These are phyloP conservation scores for Camelus dromedarius DNA, from an alignment of 2,113 vertebrate genomes.

Conservation along the genomic window DNA sequence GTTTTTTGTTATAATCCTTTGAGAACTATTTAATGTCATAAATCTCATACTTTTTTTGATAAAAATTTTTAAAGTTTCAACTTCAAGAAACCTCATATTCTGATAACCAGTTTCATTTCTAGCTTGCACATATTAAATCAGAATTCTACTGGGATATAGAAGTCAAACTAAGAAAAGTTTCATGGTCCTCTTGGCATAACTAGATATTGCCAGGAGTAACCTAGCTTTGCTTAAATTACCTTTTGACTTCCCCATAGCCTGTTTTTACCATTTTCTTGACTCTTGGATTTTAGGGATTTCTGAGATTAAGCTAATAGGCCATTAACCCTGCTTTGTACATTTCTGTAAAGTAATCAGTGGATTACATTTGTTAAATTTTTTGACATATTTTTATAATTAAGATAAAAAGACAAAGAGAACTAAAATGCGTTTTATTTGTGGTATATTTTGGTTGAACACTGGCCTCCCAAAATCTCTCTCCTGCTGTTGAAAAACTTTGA, in stretches of 20 bases:
- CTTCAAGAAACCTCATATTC: background rate
- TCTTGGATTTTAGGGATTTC: constrained; percentile 2
- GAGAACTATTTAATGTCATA: constrained; percentile 11
- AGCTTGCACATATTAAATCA: background rate
- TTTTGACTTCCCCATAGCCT: background rate
- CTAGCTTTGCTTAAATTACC: background rate
- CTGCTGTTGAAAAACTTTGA: background rate
- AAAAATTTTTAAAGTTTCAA: constrained; percentile 10
- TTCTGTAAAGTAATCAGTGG: background rate
- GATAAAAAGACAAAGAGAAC: constrained; percentile 14
- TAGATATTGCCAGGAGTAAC: background rate
- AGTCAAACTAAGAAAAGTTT: constrained; percentile 17
- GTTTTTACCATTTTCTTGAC: background rate
- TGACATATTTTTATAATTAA: background rate
- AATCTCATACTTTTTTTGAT: background rate
- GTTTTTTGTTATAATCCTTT: background rate
- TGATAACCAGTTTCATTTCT: background rate
- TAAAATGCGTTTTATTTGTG: constrained; percentile 22
- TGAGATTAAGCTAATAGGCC: background rate
- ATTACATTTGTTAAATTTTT: constrained; percentile 48
- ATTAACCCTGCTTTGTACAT: background rate
- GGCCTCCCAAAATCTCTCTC: background rate
- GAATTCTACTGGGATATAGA: constrained; percentile 9
- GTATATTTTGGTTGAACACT: constrained; percentile 32
- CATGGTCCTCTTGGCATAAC: background rate